Evolutionary conservation across 1,140 invertebrate genomes (phyloP), one percentile per base, ranked within the genome.

Genomic region (Drosophila mojavensis): DNA sequence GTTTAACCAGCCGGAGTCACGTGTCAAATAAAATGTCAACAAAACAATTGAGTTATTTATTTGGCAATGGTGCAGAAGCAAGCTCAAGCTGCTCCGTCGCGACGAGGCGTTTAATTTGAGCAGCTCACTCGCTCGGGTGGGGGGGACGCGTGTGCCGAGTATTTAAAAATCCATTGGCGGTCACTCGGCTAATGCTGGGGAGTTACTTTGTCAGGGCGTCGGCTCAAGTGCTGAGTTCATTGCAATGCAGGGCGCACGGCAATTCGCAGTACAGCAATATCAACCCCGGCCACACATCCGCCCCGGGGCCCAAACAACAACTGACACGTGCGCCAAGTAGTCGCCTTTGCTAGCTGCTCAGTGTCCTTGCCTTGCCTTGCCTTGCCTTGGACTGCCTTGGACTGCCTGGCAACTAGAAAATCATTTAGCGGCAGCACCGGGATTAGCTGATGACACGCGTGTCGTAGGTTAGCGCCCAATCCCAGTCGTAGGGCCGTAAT

Each of bases 21-120:
- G 84, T 88, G 84, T 88, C 84, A 88, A 88, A 88, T 88, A 88
- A 88, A 88, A 89, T 88, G 84, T 88, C 84, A 88, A 84, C 84
- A 88, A 88, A 88, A 89, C 84, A 88, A 88, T 88, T 88, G 84
- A 88, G 84, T 88, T 88, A 88, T 88, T 88, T 88, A 88, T 88
- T 84, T 80, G 83, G 84, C 76, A 78, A 79, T 64, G 50, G 67
- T 51, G 54, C 80, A 47, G 43, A 60, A 54, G 15, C 24, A 48
- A 51, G 4, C 15, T 17, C 62, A 24, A 39, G 75, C 63, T 15
- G 28, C 53, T 55, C 62, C 74, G 76, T 50, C 55, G 60, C 74
- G 76, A 45, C 55, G 60, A 81, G 53, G 72, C 83, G 59, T 88
- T 86, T 86, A 88, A 86, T 86, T 88, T 86, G 24, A 75, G 65